Evolutionary conservation across 2,888 invertebrate genomes (phyloP), one percentile per base, ranked within the genome.

Genomic region (Oligia strigilis): DNA sequence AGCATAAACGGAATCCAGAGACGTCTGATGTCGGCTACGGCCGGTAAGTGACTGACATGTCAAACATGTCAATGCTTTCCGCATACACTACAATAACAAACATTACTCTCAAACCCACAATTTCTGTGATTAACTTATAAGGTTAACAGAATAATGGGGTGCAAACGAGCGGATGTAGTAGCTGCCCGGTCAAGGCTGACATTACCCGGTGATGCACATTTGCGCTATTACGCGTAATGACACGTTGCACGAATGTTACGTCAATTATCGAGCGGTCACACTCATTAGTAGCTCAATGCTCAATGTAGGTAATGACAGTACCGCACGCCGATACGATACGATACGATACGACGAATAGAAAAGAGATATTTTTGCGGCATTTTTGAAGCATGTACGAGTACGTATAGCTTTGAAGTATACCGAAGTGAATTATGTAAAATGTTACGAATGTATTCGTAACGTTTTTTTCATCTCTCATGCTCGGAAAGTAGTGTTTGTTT

Each of bases 141-240:
- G 73, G 69, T 77, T 46, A 80, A 72, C 69, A 46, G 29, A 23
- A 29, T 77, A 77, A 77, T 83, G 36, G 72, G 65, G 79, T 76
- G 76, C 67, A 43, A 81, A 72, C 23, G 49, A 87, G 78, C 87
- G 87, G 87, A 87, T 72, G 81, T 77, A 23, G 40, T 60, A 14
- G 36, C 65, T n/a, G 6, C 52, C 74, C 69, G 70, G 87, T 84
- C 89, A 87, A 88, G 87, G 87, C 71, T 86, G 83, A 43, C 49
- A 66, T 81, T 70, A 77, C 64, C 71, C 74, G 66, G 71, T 74
- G 80, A 72, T 72, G 77, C 67, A 49, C 76, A 66, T 72, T 52
- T 52, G 29, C 65, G 62, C 64, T 65, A 82, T 86, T 86, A 86
- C 79, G 64, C 64, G 60, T 82, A 79, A 82, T 86, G 79, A 88